Conservation (phyloP, 2,797 vertebrate species). For the Momotus momota region DNA sequence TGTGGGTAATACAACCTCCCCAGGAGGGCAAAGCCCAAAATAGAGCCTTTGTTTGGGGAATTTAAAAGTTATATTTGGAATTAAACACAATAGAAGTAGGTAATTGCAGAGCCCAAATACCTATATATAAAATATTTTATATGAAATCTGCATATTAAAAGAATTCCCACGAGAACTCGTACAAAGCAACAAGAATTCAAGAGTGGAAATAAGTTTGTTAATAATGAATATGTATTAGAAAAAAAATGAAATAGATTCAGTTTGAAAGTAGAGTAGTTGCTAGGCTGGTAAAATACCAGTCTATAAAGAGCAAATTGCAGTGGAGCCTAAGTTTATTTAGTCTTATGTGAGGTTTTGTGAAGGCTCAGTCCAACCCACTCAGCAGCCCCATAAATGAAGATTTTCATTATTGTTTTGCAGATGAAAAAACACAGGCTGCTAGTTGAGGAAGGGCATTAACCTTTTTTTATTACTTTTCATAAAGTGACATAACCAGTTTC, state of each 20-base stretch:
- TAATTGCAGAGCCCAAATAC: constrained; percentile 4
- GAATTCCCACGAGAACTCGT: constrained; percentile 32
- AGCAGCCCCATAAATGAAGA: background rate
- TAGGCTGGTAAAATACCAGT: constrained; percentile 71
- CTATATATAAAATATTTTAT: constrained; percentile 19
- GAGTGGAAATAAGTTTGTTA: constrained; percentile 72
- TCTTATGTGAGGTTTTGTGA: constrained; percentile 6
- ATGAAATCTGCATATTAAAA: constrained; percentile 59
- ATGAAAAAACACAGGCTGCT: background rate
- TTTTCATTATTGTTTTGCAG: constrained; percentile 43
- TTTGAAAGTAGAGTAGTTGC: constrained; percentile 54
- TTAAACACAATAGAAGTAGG: constrained; percentile 44
- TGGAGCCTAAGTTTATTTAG: constrained; percentile 31
- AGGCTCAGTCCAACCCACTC: background rate
- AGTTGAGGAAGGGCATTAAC: background rate
- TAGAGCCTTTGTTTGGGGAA: background rate
- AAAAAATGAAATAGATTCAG: constrained; percentile 59
- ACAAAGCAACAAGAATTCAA: constrained; percentile 41
- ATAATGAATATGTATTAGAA: constrained; percentile 71
- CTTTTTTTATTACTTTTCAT: background rate
- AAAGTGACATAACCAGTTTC: background rate
- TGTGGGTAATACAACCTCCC: background rate
- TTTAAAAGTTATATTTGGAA: constrained; percentile 68
- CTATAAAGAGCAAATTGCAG: constrained; percentile 61
- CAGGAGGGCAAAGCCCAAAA: background rate